Percentiles rank a stretch among this genome's conserved stretches.
Evolutionary conservation across 2,888 invertebrate species (phyloP).

Genomic region (Dynastes grantii): DNA sequence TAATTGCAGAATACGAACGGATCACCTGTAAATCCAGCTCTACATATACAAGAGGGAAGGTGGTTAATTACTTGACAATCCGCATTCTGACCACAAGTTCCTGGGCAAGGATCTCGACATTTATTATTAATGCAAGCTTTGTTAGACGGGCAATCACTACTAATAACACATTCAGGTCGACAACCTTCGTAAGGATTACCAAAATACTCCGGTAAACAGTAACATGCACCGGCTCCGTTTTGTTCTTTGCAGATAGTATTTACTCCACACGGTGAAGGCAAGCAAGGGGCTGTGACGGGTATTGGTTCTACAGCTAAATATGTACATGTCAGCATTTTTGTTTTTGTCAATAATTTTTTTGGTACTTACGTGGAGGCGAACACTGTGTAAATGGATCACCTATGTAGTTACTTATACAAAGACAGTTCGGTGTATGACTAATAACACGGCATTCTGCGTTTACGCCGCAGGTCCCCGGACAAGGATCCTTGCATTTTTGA

Average conservation of each 20-base stretch:
- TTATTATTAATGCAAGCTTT: slow-evolving; percentile 74
- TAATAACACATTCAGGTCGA: slow-evolving; percentile 74
- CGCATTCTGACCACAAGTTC: slow-evolving; percentile 79
- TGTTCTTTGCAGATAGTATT: slow-evolving; percentile 72
- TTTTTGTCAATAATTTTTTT: slow-evolving; percentile 29
- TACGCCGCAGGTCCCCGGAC: slow-evolving; percentile 79
- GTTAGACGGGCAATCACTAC: slow-evolving; percentile 74
- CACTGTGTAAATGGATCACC: slow-evolving; percentile 81
- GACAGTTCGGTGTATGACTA: slow-evolving; percentile 83
- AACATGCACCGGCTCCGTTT: slow-evolving; percentile 73
- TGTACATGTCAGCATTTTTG: slow-evolving; percentile 58
- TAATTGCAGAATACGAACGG: slow-evolving; percentile 64
- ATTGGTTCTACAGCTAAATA: slow-evolving; percentile 54
- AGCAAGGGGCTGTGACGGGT: slow-evolving; percentile 66
- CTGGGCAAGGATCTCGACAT: slow-evolving; percentile 75
- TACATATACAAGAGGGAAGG: slow-evolving; percentile 71
- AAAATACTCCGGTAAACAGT: slow-evolving; percentile 71
- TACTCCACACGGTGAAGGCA: slow-evolving; percentile 72
- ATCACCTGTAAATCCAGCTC: slow-evolving; percentile 73
- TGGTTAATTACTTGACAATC: slow-evolving; percentile 73
- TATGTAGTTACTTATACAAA: slow-evolving; percentile 76
- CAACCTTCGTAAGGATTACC: slow-evolving; percentile 77
- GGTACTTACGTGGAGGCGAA: slow-evolving; percentile 62
- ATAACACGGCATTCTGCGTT: slow-evolving; percentile 83
- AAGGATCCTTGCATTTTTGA: slow-evolving; percentile 83